phyloP scores from a whole-genome alignment of 2,113 vertebrate species.

The Noctilio leporinus region DNA sequence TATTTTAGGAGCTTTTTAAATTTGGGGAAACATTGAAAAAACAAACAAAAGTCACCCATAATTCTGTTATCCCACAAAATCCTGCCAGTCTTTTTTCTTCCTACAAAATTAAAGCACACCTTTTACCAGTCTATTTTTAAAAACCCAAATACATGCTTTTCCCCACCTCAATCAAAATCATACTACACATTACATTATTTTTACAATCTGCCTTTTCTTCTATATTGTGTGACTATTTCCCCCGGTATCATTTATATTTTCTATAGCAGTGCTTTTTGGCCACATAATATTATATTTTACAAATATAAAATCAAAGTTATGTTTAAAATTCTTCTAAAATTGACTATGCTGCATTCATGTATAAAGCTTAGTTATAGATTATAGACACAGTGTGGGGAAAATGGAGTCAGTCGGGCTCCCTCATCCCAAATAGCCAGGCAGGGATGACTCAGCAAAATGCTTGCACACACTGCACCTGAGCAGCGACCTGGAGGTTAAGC shows the following conservation, averaged over 20 bases:
- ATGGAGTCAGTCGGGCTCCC: no score
- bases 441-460: no score
- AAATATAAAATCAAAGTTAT: background rate
- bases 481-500: no score
- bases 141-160: background rate
- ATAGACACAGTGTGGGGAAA: no score
- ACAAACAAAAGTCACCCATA: background rate
- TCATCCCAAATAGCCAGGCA: no score
- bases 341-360: background rate
- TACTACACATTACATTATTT: background rate
- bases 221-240: background rate
- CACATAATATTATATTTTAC: background rate
- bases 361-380: background rate
- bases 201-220: background rate
- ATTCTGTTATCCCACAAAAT: background rate
- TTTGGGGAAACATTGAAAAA: background rate
- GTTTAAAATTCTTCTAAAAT: slow-evolving; percentile 7
- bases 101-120: slow-evolving; percentile 9
- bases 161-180: background rate
- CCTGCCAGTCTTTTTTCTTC: background rate
- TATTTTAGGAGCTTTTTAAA: background rate
- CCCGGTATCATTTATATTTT: background rate
- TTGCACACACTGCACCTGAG: no score
- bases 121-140: background rate
- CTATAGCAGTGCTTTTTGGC: background rate